These are phyloP conservation scores for Scolopax rusticola DNA, from an alignment of 2,797 vertebrate genomes.

Conservation along the genomic window DNA sequence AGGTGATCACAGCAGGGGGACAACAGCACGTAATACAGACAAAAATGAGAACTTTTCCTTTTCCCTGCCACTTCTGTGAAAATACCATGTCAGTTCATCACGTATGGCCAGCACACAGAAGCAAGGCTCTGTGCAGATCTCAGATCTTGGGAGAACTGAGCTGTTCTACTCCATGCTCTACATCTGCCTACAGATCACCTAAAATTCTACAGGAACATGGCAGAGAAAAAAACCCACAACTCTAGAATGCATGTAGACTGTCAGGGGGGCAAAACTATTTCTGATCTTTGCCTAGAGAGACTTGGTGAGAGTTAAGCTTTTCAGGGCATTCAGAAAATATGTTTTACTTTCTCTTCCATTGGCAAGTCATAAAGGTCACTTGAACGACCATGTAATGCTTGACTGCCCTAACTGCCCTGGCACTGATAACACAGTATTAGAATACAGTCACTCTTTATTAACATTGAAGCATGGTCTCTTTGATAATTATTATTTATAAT, in stretches of 20 bases:
- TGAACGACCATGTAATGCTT: background rate
- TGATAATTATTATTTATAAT: constrained; percentile 31
- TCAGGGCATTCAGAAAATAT: background rate
- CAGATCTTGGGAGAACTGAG: background rate
- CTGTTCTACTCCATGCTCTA: background rate
- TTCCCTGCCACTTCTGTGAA: background rate
- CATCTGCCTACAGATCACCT: background rate
- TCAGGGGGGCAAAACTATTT: accelerated
- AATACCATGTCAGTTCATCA: background rate
- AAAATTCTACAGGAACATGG: background rate
- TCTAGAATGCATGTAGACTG: background rate
- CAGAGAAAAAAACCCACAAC: accelerated
- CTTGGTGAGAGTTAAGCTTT: background rate
- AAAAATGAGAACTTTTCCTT: background rate
- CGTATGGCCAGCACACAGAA: background rate
- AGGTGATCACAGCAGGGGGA: background rate
- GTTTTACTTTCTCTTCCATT: constrained; percentile 2
- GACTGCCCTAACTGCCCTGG: background rate
- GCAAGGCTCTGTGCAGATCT: background rate
- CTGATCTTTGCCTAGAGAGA: background rate
- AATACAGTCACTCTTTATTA: background rate
- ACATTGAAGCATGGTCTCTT: background rate
- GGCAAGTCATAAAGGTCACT: background rate
- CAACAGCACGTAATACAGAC: background rate
- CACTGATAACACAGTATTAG: background rate